phyloP scores from a whole-genome alignment of 1,140 invertebrate genomes.

The Calephelis nemesis region DNA sequence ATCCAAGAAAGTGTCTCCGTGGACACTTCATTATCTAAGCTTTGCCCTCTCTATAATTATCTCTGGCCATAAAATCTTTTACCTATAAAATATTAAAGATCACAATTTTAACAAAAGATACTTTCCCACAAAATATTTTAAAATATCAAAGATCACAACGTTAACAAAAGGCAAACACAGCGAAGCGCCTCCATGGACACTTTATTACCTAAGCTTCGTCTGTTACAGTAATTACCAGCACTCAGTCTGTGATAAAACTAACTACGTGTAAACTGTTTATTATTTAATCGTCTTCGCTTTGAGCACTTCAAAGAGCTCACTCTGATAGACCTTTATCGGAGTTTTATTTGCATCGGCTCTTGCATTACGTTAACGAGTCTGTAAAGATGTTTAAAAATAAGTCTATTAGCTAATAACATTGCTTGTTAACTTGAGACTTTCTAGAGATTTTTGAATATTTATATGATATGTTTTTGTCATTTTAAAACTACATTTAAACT shows the following conservation, averaged over 20 bases:
- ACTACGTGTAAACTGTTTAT: slow-evolving; percentile 35
- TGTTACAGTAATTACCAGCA: slow-evolving; percentile 26
- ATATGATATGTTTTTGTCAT: too few relatives aligned
- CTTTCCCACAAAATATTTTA: too few relatives aligned
- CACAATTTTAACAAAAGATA: too few relatives aligned
- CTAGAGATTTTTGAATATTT: too few relatives aligned
- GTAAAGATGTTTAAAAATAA: not conserved
- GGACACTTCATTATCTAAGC: slow-evolving; percentile 23
- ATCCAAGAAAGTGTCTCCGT: not conserved
- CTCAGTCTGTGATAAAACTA: slow-evolving; percentile 32
- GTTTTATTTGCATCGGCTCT: slow-evolving; percentile 9
- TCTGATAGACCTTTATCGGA: slow-evolving; percentile 15
- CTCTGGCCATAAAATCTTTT: too few relatives aligned
- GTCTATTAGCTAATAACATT: not conserved
- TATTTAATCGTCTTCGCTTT: slow-evolving; percentile 25
- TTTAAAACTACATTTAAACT: too few relatives aligned
- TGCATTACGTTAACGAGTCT: slow-evolving; percentile 5
- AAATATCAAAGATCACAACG: not conserved
- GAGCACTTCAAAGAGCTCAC: slow-evolving; percentile 14
- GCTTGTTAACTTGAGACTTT: too few relatives aligned
- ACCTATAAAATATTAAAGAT: too few relatives aligned
- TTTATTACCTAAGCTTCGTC: slow-evolving; percentile 27
- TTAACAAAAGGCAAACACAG: slow-evolving; percentile 15
- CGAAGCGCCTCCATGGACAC: slow-evolving; percentile 6
- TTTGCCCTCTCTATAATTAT: slow-evolving; percentile 21